phyloP scores from a whole-genome alignment of 2,888 invertebrate species.

The Nomada lathburiana region DNA sequence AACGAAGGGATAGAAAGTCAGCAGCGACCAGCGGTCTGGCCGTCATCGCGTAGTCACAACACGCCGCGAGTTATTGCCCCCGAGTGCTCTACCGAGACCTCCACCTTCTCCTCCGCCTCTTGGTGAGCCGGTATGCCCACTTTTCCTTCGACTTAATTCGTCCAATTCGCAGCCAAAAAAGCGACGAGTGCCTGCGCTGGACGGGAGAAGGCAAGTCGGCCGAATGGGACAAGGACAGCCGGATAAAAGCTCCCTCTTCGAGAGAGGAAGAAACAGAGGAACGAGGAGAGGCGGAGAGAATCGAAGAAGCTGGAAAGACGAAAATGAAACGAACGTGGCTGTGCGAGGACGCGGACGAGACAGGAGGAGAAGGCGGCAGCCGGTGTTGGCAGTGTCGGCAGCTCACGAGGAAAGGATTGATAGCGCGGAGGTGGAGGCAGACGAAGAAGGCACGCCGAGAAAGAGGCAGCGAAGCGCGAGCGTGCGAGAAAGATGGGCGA shows the following conservation, averaged over 20 bases:
- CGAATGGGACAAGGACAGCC: not conserved
- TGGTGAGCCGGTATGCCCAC: constrained; percentile 29
- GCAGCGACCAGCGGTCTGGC: constrained; percentile 81
- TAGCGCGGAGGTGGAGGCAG: constrained; percentile 41
- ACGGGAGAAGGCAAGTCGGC: constrained; percentile 22
- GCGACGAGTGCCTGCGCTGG: constrained; percentile 57
- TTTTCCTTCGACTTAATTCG: constrained; percentile 73
- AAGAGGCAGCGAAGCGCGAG: constrained; percentile 38
- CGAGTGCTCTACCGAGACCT: constrained; percentile 58
- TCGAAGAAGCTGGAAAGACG: constrained; percentile 46
- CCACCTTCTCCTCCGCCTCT: constrained; percentile 45
- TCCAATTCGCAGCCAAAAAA: constrained; percentile 76
- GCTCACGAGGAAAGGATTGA: constrained; percentile 55
- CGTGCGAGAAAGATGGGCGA: constrained; percentile 22
- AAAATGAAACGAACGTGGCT: constrained; percentile 46
- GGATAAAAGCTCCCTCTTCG: not conserved
- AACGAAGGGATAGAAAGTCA: constrained; percentile 51
- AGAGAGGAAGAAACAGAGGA: not conserved
- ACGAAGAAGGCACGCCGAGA: constrained; percentile 25
- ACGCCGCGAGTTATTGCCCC: constrained; percentile 77
- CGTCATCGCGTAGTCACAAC: constrained; percentile 81
- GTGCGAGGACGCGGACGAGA: constrained; percentile 46
- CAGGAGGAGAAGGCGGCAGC: constrained; percentile 41
- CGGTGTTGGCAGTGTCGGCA: constrained; percentile 48
- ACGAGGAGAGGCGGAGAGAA: constrained; percentile 9